Conservation (phyloP, 2,888 invertebrate species). For the Arctia plantaginis region DNA sequence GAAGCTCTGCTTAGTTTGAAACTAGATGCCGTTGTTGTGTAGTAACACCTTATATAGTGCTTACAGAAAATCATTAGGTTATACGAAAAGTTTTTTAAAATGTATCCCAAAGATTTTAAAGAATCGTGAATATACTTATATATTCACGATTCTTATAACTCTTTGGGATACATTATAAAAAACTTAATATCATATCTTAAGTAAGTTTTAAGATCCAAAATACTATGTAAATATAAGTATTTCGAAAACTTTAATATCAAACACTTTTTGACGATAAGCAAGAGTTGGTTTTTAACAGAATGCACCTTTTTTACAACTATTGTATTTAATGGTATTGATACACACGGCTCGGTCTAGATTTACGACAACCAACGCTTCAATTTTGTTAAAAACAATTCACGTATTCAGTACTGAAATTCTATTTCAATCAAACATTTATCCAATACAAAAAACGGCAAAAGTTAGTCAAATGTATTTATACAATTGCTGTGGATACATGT, state of each 20-base stretch:
- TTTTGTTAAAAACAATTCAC: not conserved
- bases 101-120: not conserved
- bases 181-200: too few relatives aligned
- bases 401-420: not conserved
- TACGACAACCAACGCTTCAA: not conserved
- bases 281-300: too few relatives aligned
- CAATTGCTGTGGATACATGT: not conserved
- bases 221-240: too few relatives aligned
- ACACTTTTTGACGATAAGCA: too few relatives aligned
- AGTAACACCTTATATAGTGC: not conserved
- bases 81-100: not conserved
- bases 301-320: not conserved
- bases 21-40: too few relatives aligned
- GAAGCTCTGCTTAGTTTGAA: too few relatives aligned
- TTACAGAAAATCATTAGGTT: accelerated
- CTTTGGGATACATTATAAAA: too few relatives aligned
- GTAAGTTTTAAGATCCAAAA: too few relatives aligned
- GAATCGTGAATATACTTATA: too few relatives aligned
- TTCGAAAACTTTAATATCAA: too few relatives aligned
- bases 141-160: too few relatives aligned
- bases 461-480: not conserved
- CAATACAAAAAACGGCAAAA: not conserved
- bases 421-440: not conserved
- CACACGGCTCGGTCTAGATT: not conserved
- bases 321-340: not conserved